phyloP scores from a whole-genome alignment of 2,797 vertebrate species.

The Poecilia gillii region DNA sequence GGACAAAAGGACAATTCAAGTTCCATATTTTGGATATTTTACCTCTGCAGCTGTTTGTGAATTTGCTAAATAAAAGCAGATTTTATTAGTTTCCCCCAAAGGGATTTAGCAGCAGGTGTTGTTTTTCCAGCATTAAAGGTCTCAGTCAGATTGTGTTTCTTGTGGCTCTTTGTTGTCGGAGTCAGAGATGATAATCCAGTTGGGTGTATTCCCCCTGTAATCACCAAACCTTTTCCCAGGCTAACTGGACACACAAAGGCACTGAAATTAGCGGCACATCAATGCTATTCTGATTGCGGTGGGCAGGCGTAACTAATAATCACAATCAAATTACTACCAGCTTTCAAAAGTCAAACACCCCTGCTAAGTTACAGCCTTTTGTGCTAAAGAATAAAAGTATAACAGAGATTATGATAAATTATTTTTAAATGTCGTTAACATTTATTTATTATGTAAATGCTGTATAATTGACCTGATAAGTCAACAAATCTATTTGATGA shows the following conservation, averaged over 20 bases:
- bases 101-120: slow-evolving; percentile 39
- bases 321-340: neutral
- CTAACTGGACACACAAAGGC: slow-evolving; percentile 19
- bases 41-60: neutral
- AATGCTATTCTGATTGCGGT: slow-evolving; percentile 11
- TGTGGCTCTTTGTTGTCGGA: slow-evolving; percentile 53
- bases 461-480: neutral
- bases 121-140: slow-evolving; percentile 60
- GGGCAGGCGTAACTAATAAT: slow-evolving; percentile 7
- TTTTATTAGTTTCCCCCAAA: neutral
- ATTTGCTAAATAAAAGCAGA: slow-evolving; percentile 8
- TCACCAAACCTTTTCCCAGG: slow-evolving; percentile 58
- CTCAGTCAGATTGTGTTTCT: slow-evolving; percentile 66
- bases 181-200: slow-evolving; percentile 55
- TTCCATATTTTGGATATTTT: neutral
- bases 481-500: neutral
- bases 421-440: neutral
- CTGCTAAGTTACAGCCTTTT: neutral
- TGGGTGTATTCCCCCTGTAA: slow-evolving; percentile 53
- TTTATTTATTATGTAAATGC: neutral
- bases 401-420: neutral
- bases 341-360: neutral
- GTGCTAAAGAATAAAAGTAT: neutral
- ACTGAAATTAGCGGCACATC: slow-evolving; percentile 11
- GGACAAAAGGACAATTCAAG: neutral